These are phyloP conservation scores for Nymphalis io DNA, from an alignment of 1,140 invertebrate genomes.

Conservation along the genomic window DNA sequence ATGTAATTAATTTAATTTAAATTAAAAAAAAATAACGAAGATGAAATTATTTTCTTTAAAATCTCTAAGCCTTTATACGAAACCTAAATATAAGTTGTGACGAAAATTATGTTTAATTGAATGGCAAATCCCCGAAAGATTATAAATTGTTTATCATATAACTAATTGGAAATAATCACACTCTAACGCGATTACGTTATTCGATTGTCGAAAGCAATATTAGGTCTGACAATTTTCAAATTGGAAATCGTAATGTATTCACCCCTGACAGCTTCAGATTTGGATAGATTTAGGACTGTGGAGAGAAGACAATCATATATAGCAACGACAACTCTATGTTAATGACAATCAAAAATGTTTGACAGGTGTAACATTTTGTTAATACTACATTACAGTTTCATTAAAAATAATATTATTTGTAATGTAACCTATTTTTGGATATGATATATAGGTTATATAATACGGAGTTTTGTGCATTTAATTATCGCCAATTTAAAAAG, in stretches of 20 bases:
- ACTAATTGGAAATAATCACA: conserved; percentile 75
- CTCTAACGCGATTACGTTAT: conserved; percentile 61
- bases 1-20: too few species aligned
- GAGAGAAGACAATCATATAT: conserved; percentile 3
- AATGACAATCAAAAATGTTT: too few species aligned
- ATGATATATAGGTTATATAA: too few species aligned
- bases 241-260: conserved; percentile 76
- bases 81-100: neutral
- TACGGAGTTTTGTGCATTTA: too few species aligned
- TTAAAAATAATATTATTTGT: too few species aligned
- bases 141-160: conserved; percentile 71
- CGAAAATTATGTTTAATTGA: neutral
- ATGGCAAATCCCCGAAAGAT: conserved; percentile 37
- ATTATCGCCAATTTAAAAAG: too few species aligned
- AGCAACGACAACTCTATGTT: conserved; percentile 19
- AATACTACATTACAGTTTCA: too few species aligned
- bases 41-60: too few species aligned
- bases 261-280: conserved; percentile 51
- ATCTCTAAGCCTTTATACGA: too few species aligned
- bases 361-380: too few species aligned
- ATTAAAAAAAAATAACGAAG: too few species aligned
- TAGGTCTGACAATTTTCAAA: conserved; percentile 77
- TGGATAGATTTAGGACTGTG: conserved; percentile 23
- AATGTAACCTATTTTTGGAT: too few species aligned
- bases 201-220: conserved; percentile 66